phyloP scores from a whole-genome alignment of 2,888 invertebrate genomes.

The Plemyria rubiginata region DNA sequence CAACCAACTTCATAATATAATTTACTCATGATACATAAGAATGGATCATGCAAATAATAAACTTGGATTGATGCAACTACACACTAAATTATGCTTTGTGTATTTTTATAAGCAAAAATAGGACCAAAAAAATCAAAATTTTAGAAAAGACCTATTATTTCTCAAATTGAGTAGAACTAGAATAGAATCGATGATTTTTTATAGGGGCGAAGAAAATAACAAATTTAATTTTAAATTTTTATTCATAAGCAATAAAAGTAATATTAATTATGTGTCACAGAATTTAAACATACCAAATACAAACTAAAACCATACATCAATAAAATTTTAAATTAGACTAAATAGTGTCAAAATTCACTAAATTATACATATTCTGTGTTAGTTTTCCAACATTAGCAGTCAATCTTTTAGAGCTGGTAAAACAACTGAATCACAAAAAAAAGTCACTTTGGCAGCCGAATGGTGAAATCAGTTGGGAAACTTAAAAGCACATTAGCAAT shows the following conservation, averaged over 20 bases:
- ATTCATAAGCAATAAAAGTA: slow-evolving; percentile 84
- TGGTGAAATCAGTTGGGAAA: slow-evolving; percentile 26
- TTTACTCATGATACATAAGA: no score
- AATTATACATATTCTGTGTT: slow-evolving; percentile 37
- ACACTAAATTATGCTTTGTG: no score
- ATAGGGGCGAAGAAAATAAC: slow-evolving; percentile 40
- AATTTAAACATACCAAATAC: slow-evolving; percentile 67
- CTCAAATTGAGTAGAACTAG: no score
- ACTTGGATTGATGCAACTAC: no score
- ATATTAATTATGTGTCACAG: slow-evolving; percentile 74
- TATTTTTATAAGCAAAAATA: no score
- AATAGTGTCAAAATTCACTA: slow-evolving; percentile 65
- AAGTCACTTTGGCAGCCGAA: slow-evolving; percentile 19
- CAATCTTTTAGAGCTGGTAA: slow-evolving; percentile 3
- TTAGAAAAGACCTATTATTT: no score
- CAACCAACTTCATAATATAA: no score
- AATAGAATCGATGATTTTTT: no score
- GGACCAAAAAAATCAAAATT: no score
- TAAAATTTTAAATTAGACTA: slow-evolving; percentile 58
- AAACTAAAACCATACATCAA: slow-evolving; percentile 62
- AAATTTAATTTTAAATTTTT: slow-evolving; percentile 70
- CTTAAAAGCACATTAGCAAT: neutral
- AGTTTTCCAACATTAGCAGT: slow-evolving; percentile 27
- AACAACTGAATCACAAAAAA: slow-evolving; percentile 3
- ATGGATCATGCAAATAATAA: no score